A percentile compares a stretch with the other conserved stretches of the same genome.
These are phyloP conservation scores for Syngnathus typhle DNA, from an alignment of 2,113 vertebrate genomes.

Conservation along the genomic window DNA sequence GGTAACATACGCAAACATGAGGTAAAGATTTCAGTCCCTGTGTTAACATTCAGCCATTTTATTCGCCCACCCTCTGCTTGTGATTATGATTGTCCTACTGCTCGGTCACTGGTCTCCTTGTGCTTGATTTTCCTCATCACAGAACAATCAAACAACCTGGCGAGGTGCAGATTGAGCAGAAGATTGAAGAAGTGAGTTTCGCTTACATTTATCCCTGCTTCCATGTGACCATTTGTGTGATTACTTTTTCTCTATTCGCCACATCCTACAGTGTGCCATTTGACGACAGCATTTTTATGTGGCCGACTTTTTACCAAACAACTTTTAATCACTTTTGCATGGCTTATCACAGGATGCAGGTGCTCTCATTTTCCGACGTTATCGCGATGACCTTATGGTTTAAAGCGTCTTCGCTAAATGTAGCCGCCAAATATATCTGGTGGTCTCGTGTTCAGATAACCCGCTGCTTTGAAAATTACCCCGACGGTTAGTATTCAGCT, in stretches of 20 bases:
- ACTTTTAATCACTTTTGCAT: slow-evolving; percentile 10
- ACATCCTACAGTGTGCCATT: neutral
- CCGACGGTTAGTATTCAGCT: neutral
- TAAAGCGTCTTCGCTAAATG: slow-evolving; percentile 27
- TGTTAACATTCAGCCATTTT: neutral
- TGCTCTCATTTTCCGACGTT: slow-evolving; percentile 18
- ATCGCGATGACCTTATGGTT: slow-evolving; percentile 49
- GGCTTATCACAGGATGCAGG: slow-evolving; percentile 32
- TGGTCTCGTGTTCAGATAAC: neutral
- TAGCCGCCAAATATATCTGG: neutral
- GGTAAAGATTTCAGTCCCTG: slow-evolving; percentile 46
- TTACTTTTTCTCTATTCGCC: neutral
- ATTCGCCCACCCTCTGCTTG: neutral
- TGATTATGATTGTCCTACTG: slow-evolving; percentile 5
- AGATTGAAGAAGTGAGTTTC: slow-evolving; percentile 87
- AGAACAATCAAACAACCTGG: slow-evolving; percentile 84
- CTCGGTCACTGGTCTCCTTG: neutral
- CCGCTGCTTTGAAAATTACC: slow-evolving; percentile 6
- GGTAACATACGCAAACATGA: slow-evolving; percentile 75
- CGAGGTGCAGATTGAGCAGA: slow-evolving; percentile 86
- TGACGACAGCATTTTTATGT: neutral
- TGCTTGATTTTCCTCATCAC: slow-evolving; percentile 14
- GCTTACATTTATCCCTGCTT: neutral
- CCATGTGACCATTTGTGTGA: neutral
- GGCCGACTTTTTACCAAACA: neutral